Conservation (phyloP, 1,140 invertebrate genomes). For the Phenacoccus solenopsis region DNA sequence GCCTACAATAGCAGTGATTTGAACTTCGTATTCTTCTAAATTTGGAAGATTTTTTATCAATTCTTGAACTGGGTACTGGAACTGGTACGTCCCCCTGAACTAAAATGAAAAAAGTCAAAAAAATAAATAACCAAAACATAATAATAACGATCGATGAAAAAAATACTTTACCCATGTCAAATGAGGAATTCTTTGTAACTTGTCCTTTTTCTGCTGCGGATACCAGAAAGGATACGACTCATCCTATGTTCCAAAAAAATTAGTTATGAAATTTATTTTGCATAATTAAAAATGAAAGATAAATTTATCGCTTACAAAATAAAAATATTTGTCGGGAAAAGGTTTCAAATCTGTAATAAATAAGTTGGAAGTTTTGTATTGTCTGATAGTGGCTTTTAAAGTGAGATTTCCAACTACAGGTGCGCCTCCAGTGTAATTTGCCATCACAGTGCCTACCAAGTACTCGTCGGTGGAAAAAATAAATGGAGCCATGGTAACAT, state of each 20-base stretch:
- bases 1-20: conserved; percentile 75
- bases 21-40: conserved; percentile 67
- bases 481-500: conserved; percentile 89
- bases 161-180: conserved; percentile 44
- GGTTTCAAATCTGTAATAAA: conserved; percentile 42
- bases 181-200: conserved; percentile 39
- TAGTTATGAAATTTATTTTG: not conserved
- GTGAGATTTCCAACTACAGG: conserved; percentile 76
- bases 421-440: conserved; percentile 83
- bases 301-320: conserved; percentile 44
- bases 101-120: conserved; percentile 33
- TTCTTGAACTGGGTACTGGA: conserved; percentile 70
- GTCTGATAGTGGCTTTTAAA: conserved; percentile 58
- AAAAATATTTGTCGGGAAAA: conserved; percentile 53
- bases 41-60: conserved; percentile 49
- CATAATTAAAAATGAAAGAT: not conserved
- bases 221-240: conserved; percentile 69
- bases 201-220: conserved; percentile 19
- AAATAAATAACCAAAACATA: not conserved
- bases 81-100: conserved; percentile 78
- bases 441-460: conserved; percentile 72
- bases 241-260: conserved; percentile 36
- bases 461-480: conserved; percentile 73
- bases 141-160: not conserved
- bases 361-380: conserved; percentile 36